Conservation (phyloP, 1,140 invertebrate species). For the Drosophila navojoa region DNA sequence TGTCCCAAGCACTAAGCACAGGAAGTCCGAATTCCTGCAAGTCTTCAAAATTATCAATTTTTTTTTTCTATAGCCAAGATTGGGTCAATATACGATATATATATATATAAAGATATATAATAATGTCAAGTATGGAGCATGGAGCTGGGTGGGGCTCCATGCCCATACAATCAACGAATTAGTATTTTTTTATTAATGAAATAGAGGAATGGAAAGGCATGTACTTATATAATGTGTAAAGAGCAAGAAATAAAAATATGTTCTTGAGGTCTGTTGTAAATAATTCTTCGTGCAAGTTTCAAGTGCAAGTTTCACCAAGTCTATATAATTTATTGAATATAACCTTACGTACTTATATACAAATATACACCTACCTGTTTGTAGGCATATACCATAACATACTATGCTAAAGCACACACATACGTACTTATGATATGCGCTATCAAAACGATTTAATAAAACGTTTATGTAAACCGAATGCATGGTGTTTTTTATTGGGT, state of each 20-base stretch:
- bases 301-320: slow-evolving; percentile 33
- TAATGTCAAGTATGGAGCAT: no score
- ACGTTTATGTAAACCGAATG: slow-evolving; percentile 21
- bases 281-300: slow-evolving; percentile 62
- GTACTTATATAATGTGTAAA: slow-evolving; percentile 53
- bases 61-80: slow-evolving; percentile 13
- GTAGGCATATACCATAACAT: slow-evolving; percentile 9
- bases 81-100: neutral
- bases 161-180: slow-evolving; percentile 55
- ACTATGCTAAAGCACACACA: slow-evolving; percentile 21
- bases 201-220: slow-evolving; percentile 20
- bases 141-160: neutral
- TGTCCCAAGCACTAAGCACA: slow-evolving; percentile 44
- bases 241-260: slow-evolving; percentile 20
- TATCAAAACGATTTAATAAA: slow-evolving; percentile 67
- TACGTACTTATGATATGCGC: slow-evolving; percentile 46
- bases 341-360: slow-evolving; percentile 28
- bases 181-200: slow-evolving; percentile 38
- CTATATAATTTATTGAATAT: slow-evolving; percentile 74
- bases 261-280: slow-evolving; percentile 62
- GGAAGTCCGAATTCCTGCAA: neutral
- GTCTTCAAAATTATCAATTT: neutral
- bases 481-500: no score
- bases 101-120: slow-evolving; percentile 1
- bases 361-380: neutral